Conservation (phyloP, 2,888 invertebrate species). For the Plemyria rubiginata region DNA sequence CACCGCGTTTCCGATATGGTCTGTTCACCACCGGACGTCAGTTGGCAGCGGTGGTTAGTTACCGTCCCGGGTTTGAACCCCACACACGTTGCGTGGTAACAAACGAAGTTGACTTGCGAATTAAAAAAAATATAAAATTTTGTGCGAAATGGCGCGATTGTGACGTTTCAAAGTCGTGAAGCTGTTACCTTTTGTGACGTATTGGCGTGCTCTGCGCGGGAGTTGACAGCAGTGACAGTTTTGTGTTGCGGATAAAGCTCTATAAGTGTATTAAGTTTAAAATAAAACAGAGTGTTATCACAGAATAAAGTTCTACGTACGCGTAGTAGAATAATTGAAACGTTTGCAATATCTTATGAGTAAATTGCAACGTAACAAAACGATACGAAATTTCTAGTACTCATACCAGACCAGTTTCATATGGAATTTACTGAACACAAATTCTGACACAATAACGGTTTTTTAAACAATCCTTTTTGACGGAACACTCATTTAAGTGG, state of each 20-base stretch:
- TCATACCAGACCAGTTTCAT: background rate
- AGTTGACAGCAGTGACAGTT: background rate
- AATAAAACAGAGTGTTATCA: background rate
- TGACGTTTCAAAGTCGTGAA: no score
- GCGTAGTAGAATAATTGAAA: background rate
- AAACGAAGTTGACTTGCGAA: background rate
- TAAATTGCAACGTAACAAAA: background rate
- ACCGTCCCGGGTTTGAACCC: slow-evolving; percentile 73
- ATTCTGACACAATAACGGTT: background rate
- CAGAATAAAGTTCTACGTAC: no score
- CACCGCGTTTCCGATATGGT: slow-evolving; percentile 76
- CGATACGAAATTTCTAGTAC: background rate
- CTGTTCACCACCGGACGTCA: slow-evolving; percentile 73
- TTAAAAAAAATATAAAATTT: background rate
- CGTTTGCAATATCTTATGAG: background rate
- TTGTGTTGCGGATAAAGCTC: background rate
- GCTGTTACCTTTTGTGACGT: background rate
- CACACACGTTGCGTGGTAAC: slow-evolving; percentile 66
- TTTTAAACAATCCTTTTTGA: no score
- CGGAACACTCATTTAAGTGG: no score
- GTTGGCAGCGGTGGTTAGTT: slow-evolving; percentile 78
- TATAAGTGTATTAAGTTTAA: background rate
- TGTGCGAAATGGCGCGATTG: no score
- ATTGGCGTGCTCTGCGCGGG: background rate
- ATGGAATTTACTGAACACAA: background rate